These are phyloP conservation scores for Aphelocoma californica DNA, from an alignment of 2,797 vertebrate species.

Conservation along the genomic window DNA sequence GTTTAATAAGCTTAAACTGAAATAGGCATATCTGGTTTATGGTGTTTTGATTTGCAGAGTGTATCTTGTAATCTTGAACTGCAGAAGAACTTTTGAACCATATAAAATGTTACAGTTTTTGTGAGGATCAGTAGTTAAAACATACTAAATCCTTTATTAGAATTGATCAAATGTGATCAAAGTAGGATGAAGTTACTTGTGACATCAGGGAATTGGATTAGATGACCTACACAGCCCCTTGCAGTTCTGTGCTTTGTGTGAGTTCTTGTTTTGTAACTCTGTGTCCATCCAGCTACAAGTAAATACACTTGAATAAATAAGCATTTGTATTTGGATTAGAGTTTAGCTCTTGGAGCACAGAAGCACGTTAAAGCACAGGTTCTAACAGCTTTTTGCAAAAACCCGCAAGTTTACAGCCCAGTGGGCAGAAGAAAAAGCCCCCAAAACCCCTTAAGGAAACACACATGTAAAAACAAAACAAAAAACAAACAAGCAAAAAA, in stretches of 20 bases:
- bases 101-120: not conserved
- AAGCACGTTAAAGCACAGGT: not conserved
- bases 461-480: not conserved
- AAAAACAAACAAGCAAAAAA: not conserved
- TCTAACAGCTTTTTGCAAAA: not conserved
- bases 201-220: not conserved
- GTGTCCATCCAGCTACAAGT: not conserved
- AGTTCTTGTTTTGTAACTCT: not conserved
- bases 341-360: not conserved
- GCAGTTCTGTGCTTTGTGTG: not conserved
- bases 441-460: not conserved
- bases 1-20: not conserved
- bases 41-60: not conserved
- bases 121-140: not conserved
- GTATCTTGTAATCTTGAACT: not conserved
- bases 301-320: not conserved
- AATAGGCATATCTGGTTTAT: not conserved
- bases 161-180: not conserved
- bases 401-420: not conserved
- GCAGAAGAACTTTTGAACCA: not conserved
- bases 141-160: not conserved
- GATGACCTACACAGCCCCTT: not conserved
- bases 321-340: not conserved
- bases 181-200: not conserved
- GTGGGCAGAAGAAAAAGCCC: fast-evolving